phyloP scores from a whole-genome alignment of 2,797 vertebrate genomes.

The Telmatherina bonti region DNA sequence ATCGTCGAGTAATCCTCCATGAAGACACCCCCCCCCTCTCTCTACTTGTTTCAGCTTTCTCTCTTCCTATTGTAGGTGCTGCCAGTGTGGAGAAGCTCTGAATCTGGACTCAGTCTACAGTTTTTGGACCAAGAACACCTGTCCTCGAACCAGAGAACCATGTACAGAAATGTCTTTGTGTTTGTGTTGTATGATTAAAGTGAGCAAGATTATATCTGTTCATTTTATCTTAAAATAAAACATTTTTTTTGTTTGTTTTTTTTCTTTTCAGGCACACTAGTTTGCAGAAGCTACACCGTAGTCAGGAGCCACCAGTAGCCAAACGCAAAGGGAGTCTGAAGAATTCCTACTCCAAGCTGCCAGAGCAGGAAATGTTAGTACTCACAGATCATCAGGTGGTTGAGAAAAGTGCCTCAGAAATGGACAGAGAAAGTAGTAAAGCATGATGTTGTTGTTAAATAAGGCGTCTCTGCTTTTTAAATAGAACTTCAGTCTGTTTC shows the following conservation, averaged over 20 bases:
- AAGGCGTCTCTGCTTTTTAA: constrained; percentile 22
- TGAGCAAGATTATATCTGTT: neutral
- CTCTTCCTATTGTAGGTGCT: constrained; percentile 86
- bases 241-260: constrained; percentile 12
- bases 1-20: neutral
- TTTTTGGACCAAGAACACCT: constrained; percentile 86
- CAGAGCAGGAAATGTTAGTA: constrained; percentile 89
- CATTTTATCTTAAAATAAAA: neutral
- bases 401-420: neutral
- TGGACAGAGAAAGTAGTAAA: neutral
- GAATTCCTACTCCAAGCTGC: constrained; percentile 84
- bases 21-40: neutral
- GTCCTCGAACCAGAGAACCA: constrained; percentile 85
- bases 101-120: constrained; percentile 84
- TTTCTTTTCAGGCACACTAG: constrained; percentile 82
- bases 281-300: constrained; percentile 87
- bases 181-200: neutral
- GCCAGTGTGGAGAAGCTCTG: constrained; percentile 86
- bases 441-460: constrained; percentile 30
- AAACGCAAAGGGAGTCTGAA: constrained; percentile 86
- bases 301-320: constrained; percentile 80
- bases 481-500: constrained; percentile 19
- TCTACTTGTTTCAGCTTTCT: neutral
- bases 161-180: constrained; percentile 75
- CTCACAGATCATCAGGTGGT: neutral